These are phyloP conservation scores for Spilarctia lutea DNA, from an alignment of 2,888 invertebrate genomes.

Conservation along the genomic window DNA sequence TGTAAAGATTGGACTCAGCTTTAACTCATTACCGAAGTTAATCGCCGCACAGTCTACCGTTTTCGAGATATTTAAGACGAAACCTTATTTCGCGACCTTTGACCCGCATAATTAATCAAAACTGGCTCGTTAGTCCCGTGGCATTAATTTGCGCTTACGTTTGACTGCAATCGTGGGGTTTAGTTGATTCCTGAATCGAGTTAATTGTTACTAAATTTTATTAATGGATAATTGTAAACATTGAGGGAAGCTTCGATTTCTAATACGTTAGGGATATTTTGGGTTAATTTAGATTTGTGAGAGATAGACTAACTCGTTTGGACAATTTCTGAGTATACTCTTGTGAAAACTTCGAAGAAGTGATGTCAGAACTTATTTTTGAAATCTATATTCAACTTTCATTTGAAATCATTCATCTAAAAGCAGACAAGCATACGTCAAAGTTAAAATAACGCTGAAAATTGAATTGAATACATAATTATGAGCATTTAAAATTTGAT, in stretches of 20 bases:
- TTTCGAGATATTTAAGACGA: constrained; percentile 2
- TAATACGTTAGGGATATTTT: not conserved
- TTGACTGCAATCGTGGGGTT: not conserved
- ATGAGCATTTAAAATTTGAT: not conserved
- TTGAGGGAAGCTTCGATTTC: not conserved
- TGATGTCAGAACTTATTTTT: not conserved
- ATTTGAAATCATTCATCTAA: not conserved
- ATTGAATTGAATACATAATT: not conserved
- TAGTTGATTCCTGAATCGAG: not conserved
- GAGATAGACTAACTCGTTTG: not conserved
- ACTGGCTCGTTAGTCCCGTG: not conserved
- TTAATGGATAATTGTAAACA: not conserved
- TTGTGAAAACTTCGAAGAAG: not conserved
- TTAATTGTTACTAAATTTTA: not conserved
- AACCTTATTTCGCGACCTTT: not conserved
- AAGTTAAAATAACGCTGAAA: not conserved
- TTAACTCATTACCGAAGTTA: constrained; percentile 2
- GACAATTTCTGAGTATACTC: not conserved
- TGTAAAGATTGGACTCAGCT: not conserved
- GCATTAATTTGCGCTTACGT: constrained; percentile 3
- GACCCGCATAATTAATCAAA: constrained; percentile 1
- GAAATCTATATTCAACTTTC: not conserved
- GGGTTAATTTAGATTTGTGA: not conserved
- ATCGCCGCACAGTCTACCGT: constrained; percentile 2
- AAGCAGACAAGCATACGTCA: not conserved